Base-by-base conservation (phyloP, 2,797 vertebrate species). In the Galago senegalensis region DNA sequence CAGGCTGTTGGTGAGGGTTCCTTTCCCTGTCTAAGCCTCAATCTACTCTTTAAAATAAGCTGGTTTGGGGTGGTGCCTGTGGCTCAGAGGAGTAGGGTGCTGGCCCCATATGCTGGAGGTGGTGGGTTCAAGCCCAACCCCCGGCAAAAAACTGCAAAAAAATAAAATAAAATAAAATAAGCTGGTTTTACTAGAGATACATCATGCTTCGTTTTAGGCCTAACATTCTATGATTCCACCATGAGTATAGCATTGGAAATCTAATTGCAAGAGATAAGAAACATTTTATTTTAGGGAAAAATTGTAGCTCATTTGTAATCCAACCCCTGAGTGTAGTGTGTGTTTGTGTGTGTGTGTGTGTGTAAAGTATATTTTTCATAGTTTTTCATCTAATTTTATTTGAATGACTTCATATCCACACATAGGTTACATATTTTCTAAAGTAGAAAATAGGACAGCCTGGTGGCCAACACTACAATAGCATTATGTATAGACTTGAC, bases 191-290 rank as follows among this genome's bases (percentile, higher is more conserved):
- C n/a, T 65, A 63, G 27, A 90, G 21, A 65, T 14, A 46, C 13
- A 61, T 5, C 46, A 58, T n/a, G 1, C 17, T 60, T 25, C 11
- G 69, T 18, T 76, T 29, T 25, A 56, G 25, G 34, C 25, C 56
- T 92, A 67, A 81, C 11, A 63, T 60, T 89, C 31, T 89, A 14
- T 89, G 49, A 87, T 82, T 29, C 34, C 49, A 93, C 17, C 69
- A 81, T 29, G 60, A 90, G 12, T 21, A 85, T 43, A 94, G 18
- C 81, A 80, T 1, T 80, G 53, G 34, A 96, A 91, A 40, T 89
- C 43, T 37, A 93, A 80, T 27, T 60, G 13, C 29, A 95, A 88
- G 53, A 63, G 25, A 43, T 63, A 77, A 87, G 8, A 87, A 43
- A 76, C 2, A 82, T 46, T 67, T 89, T 65, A 81, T 14, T 83